Percentiles rank a stretch among this genome's conserved stretches.
These are phyloP conservation scores for Alsophila aescularia DNA, from an alignment of 2,888 invertebrate genomes.

Conservation along the genomic window DNA sequence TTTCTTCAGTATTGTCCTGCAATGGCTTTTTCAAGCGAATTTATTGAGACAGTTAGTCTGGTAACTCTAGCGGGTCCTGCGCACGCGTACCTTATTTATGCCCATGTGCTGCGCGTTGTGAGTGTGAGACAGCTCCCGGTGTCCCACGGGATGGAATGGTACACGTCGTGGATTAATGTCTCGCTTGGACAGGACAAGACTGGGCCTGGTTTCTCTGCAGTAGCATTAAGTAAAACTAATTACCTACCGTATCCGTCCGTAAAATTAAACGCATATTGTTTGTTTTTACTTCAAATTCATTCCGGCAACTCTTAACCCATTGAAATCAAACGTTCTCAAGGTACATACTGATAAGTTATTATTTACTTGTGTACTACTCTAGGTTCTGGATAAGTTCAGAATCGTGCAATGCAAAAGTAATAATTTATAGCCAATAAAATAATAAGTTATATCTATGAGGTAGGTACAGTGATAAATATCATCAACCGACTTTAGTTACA, in stretches of 20 bases:
- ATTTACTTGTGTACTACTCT: no score
- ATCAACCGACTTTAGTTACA: neutral
- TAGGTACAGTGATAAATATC: neutral
- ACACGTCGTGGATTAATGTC: slow-evolving; percentile 9
- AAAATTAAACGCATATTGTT: no score
- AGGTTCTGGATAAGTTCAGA: no score
- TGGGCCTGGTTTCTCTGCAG: neutral
- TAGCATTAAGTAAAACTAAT: neutral
- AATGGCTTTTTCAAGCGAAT: slow-evolving; percentile 10
- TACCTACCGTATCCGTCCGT: neutral
- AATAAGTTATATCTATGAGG: neutral
- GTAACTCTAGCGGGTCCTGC: slow-evolving; percentile 23
- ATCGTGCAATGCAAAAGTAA: no score
- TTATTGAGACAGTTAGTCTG: slow-evolving; percentile 4
- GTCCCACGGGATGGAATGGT: slow-evolving; percentile 15
- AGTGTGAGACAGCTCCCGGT: slow-evolving; percentile 1
- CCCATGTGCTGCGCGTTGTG: slow-evolving; percentile 14
- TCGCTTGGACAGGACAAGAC: neutral
- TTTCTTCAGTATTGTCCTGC: neutral
- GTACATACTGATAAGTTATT: no score
- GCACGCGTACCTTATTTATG: slow-evolving; percentile 35
- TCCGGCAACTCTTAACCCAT: no score
- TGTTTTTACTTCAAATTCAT: no score
- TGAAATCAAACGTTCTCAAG: no score
- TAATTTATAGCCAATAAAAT: no score